These are phyloP conservation scores for Phylloscopus whistleri DNA, from an alignment of 2,113 vertebrate genomes.

Conservation along the genomic window DNA sequence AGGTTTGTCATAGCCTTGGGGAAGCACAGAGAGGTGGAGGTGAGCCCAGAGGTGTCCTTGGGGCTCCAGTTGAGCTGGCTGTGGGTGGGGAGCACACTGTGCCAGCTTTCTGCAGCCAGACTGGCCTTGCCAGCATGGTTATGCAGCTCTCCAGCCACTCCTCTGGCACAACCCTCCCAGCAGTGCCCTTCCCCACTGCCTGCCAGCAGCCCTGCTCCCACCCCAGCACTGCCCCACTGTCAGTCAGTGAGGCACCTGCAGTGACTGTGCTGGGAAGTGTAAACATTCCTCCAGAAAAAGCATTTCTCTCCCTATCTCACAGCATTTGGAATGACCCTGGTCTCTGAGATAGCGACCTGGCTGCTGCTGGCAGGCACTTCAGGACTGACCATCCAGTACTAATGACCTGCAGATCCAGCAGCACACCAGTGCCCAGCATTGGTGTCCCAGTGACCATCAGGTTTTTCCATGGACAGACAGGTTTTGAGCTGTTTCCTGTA, in stretches of 20 bases:
- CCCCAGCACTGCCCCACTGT: neutral
- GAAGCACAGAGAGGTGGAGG: neutral
- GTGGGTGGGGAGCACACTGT: neutral
- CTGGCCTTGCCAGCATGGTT: neutral
- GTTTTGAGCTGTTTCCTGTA: neutral
- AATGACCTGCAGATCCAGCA: neutral
- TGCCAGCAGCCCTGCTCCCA: neutral
- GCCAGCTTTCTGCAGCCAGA: neutral
- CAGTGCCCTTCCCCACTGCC: neutral
- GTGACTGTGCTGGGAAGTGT: neutral
- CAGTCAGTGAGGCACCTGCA: neutral
- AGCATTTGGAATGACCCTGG: neutral
- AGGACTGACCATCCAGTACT: neutral
- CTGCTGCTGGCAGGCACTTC: neutral
- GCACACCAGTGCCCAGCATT: neutral
- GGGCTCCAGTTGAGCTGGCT: neutral
- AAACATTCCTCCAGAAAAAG: neutral
- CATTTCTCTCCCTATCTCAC: neutral
- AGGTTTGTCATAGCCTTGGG: neutral
- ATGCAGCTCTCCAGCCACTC: neutral
- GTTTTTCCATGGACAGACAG: neutral
- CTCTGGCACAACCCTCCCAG: neutral
- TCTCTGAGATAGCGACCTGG: neutral
- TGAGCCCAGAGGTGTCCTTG: neutral
- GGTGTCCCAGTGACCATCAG: neutral